Percentiles rank a stretch among this genome's conserved stretches.
These are phyloP conservation scores for Sakesphorus luctuosus DNA, from an alignment of 2,113 vertebrate genomes.

Conservation along the genomic window DNA sequence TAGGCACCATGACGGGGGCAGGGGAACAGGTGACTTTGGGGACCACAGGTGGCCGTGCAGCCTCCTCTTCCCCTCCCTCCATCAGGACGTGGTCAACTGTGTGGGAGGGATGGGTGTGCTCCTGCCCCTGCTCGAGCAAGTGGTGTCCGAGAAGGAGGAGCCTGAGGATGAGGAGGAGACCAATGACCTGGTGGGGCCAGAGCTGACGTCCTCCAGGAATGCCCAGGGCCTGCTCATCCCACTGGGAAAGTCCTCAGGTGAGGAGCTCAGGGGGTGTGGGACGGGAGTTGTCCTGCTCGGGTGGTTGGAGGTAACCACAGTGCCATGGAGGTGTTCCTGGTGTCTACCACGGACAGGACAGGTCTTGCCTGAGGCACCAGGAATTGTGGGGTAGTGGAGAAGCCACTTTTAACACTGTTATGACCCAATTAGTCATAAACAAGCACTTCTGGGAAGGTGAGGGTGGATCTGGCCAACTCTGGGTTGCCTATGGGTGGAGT, in stretches of 20 bases:
- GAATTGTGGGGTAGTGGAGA: fast-evolving
- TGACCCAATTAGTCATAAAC: not conserved
- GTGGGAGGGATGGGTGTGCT: slow-evolving; percentile 90
- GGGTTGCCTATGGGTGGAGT: not conserved
- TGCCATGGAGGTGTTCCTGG: not conserved
- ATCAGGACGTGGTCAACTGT: slow-evolving; percentile 91
- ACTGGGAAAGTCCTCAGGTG: slow-evolving; percentile 87
- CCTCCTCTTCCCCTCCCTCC: not conserved
- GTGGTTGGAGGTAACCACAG: not conserved
- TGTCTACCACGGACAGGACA: not conserved
- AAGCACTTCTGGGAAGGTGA: not conserved
- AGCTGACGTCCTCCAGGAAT: slow-evolving; percentile 85
- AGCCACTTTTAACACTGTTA: not conserved
- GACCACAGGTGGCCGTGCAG: fast-evolving
- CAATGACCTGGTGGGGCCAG: slow-evolving; percentile 88
- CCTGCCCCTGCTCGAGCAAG: slow-evolving; percentile 90
- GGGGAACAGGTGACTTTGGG: not conserved
- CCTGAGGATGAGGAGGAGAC: slow-evolving; percentile 79
- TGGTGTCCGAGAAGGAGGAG: slow-evolving; percentile 81
- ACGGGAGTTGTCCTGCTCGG: fast-evolving
- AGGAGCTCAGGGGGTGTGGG: not conserved
- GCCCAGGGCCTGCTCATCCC: slow-evolving; percentile 87
- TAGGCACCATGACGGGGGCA: not conserved
- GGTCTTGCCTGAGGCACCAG: not conserved
- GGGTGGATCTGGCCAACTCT: not conserved